Evolutionary conservation across 2,888 invertebrate species (phyloP).

Genomic region (Timema cristinae): DNA sequence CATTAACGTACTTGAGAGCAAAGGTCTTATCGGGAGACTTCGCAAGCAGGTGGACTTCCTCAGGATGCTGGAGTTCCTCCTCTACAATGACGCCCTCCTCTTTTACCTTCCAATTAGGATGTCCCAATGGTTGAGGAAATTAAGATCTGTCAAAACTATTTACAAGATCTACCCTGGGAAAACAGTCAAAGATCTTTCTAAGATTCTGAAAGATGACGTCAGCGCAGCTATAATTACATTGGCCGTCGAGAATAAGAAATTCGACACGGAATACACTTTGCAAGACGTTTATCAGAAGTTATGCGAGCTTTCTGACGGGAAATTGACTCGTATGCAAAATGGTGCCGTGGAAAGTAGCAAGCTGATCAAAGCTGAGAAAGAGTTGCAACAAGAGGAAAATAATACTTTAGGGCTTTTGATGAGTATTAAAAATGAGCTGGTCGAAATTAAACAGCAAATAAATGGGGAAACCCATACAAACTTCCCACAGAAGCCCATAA

Average conservation of each 20-base stretch:
- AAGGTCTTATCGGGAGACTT: slow-evolving; percentile 53
- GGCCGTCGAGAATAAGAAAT: slow-evolving; percentile 1
- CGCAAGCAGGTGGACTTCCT: slow-evolving; percentile 56
- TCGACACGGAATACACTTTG: slow-evolving; percentile 10
- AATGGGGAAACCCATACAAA: too few species aligned
- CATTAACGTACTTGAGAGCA: slow-evolving; percentile 53
- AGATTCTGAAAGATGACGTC: neutral
- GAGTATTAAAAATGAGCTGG: too few species aligned
- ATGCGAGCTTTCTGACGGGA: neutral
- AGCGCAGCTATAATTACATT: neutral
- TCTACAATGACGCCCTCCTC: slow-evolving; percentile 48
- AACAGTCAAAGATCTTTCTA: neutral
- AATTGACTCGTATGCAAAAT: too few species aligned
- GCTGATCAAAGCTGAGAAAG: too few species aligned
- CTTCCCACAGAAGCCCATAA: too few species aligned
- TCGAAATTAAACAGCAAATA: too few species aligned
- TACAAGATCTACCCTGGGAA: slow-evolving; percentile 14
- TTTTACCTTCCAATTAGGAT: slow-evolving; percentile 43
- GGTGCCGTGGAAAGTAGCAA: too few species aligned
- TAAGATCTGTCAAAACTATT: slow-evolving; percentile 6
- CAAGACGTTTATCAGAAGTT: slow-evolving; percentile 6
- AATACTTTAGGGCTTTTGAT: too few species aligned
- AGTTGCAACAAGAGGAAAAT: too few species aligned
- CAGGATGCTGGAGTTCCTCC: slow-evolving; percentile 50
- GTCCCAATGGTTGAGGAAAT: neutral